These are phyloP conservation scores for Rhinichthys klamathensis DNA, from an alignment of 2,113 vertebrate genomes.

Conservation along the genomic window DNA sequence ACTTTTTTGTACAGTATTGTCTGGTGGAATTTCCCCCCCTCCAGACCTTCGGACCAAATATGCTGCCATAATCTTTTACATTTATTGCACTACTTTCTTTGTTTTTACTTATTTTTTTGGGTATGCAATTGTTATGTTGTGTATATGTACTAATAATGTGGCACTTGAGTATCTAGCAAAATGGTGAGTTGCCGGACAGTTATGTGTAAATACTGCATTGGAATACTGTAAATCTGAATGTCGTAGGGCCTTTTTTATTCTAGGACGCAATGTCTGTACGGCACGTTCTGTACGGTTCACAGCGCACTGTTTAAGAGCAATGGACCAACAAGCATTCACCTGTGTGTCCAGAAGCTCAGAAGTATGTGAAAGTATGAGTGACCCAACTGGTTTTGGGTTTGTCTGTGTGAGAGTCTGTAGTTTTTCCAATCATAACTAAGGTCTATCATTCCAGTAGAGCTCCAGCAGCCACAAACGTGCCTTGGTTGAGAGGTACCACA, in stretches of 20 bases:
- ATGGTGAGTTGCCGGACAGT: constrained; percentile 54
- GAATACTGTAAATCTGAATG: constrained; percentile 58
- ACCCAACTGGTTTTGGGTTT: constrained; percentile 60
- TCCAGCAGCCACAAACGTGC: constrained; percentile 6
- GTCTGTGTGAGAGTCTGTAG: constrained; percentile 19
- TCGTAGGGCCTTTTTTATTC: constrained; percentile 18
- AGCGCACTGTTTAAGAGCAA: constrained; percentile 31
- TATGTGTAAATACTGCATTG: constrained; percentile 63
- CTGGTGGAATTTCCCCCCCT: constrained; percentile 41
- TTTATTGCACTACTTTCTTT: constrained; percentile 56
- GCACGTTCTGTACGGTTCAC: constrained; percentile 10
- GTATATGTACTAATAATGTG: constrained; percentile 58
- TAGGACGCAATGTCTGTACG: constrained; percentile 23
- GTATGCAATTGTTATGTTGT: constrained; percentile 64
- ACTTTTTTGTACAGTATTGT: constrained; percentile 58
- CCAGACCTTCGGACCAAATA: constrained; percentile 67
- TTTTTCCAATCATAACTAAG: not conserved
- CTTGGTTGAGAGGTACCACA: not conserved
- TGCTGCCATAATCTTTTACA: constrained; percentile 50
- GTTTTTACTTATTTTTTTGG: constrained; percentile 56
- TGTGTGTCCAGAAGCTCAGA: constrained; percentile 41
- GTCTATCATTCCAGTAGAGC: constrained; percentile 33
- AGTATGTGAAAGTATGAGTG: constrained; percentile 18
- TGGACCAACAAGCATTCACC: constrained; percentile 33
- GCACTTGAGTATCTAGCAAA: constrained; percentile 65